A percentile compares a stretch with the other conserved stretches of the same genome.
Evolutionary conservation across 2,113 vertebrate species (phyloP).

Genomic region (Limanda limanda): DNA sequence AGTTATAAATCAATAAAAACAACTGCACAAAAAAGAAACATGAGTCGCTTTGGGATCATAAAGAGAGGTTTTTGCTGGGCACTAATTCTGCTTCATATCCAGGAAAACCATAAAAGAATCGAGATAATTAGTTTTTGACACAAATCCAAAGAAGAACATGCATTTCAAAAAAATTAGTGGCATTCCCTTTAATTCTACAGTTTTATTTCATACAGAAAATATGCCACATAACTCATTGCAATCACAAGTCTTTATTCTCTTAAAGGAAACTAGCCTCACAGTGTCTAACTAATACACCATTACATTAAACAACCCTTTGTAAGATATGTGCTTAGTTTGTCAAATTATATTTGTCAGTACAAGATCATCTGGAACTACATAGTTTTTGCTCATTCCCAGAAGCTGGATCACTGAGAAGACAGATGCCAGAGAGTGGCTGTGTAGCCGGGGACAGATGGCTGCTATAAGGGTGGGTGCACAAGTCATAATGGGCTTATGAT

Average conservation of each 20-base stretch:
- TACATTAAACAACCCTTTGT: conserved; percentile 70
- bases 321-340: conserved; percentile 78
- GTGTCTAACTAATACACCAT: conserved; percentile 77
- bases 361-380: conserved; percentile 60
- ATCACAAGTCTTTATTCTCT: conserved; percentile 69
- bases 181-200: conserved; percentile 68
- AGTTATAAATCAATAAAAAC: conserved; percentile 49
- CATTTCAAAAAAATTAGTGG: conserved; percentile 56
- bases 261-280: conserved; percentile 73
- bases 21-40: conserved; percentile 35
- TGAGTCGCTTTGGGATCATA: conserved; percentile 40
- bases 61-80: conserved; percentile 15
- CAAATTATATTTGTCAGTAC: conserved; percentile 65
- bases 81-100: conserved; percentile 23
- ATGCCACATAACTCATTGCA: conserved; percentile 65
- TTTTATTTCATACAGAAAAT: conserved; percentile 69
- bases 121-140: conserved; percentile 48
- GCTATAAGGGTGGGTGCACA: background rate
- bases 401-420: conserved; percentile 61
- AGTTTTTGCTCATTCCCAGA: conserved; percentile 70
- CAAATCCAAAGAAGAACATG: conserved; percentile 43
- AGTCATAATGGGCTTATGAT: conserved; percentile 43
- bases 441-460: conserved; percentile 31
- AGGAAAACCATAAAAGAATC: conserved; percentile 42
- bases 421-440: conserved; percentile 30